A percentile compares a stretch with the other conserved stretches of the same genome.
Conservation (phyloP, 2,113 vertebrate species). For the Holacanthus passer region DNA sequence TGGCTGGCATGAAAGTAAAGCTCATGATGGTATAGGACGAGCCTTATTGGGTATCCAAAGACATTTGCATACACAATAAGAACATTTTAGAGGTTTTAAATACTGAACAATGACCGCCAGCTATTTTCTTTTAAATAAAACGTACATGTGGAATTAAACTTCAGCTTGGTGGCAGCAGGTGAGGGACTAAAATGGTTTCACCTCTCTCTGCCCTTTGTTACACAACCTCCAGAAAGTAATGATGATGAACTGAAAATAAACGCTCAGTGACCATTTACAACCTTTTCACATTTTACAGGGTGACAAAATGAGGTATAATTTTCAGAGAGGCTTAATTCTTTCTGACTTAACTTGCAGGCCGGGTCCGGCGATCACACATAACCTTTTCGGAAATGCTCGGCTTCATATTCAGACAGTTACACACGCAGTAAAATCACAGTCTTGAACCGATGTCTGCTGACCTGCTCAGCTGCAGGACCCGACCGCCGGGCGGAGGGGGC, state of each 20-base stretch:
- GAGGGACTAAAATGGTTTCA: neutral
- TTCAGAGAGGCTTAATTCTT: slow-evolving; percentile 39
- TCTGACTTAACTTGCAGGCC: slow-evolving; percentile 28
- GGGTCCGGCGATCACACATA: slow-evolving; percentile 44
- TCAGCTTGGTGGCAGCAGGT: neutral
- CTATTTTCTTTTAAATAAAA: slow-evolving; percentile 19
- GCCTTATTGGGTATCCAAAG: slow-evolving; percentile 28
- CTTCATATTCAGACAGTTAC: slow-evolving; percentile 33
- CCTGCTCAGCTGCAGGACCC: slow-evolving; percentile 10
- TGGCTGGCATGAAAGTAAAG: slow-evolving; percentile 21
- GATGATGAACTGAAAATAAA: slow-evolving; percentile 41
- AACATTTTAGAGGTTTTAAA: slow-evolving; percentile 18
- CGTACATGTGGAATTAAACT: slow-evolving; percentile 16
- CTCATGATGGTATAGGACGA: slow-evolving; percentile 21
- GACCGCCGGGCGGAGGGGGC: neutral
- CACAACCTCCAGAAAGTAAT: slow-evolving; percentile 28
- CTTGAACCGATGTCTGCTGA: slow-evolving; percentile 14
- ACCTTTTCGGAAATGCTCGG: slow-evolving; percentile 56
- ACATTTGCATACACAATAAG: slow-evolving; percentile 42
- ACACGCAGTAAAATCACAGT: slow-evolving; percentile 6
- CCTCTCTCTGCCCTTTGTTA: slow-evolving; percentile 11
- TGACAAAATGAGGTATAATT: slow-evolving; percentile 47
- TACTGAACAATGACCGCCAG: slow-evolving; percentile 11
- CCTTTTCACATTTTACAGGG: slow-evolving; percentile 37
- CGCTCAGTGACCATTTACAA: slow-evolving; percentile 29